Evolutionary conservation across 2,797 vertebrate genomes (phyloP).

Genomic region (Parotocinclus haroldoi): DNA sequence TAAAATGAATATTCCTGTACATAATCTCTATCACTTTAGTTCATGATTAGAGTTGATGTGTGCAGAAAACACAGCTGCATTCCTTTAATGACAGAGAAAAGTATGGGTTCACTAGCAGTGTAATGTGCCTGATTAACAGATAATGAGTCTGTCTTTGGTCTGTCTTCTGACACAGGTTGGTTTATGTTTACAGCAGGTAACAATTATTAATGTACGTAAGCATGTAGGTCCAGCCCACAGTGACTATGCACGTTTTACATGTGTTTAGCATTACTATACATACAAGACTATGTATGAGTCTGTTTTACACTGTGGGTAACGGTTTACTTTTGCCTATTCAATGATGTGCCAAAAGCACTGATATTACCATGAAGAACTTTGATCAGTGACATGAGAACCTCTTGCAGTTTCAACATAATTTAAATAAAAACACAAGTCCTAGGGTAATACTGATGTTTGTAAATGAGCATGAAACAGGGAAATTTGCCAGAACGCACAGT

Average conservation of each 20-base stretch:
- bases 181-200: not conserved
- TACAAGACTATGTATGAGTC: slow-evolving; percentile 24
- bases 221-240: slow-evolving; percentile 36
- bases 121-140: no score
- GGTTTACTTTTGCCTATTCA: slow-evolving; percentile 15
- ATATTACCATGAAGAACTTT: not conserved
- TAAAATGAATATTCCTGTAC: no score
- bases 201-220: slow-evolving; percentile 4
- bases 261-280: slow-evolving; percentile 62
- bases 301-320: slow-evolving; percentile 15
- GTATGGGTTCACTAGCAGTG: no score
- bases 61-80: no score
- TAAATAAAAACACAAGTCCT: slow-evolving; percentile 3
- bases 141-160: no score
- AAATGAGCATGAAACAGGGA: slow-evolving; percentile 15
- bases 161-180: not conserved
- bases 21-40: no score
- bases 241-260: slow-evolving; percentile 70
- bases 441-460: slow-evolving; percentile 15
- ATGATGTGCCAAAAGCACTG: no score
- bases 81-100: no score
- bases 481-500: slow-evolving; percentile 37
- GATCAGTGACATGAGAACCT: not conserved
- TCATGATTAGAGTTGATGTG: no score
- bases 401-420: slow-evolving; percentile 7